Conservation (phyloP, 2,888 invertebrate species). For the Octonoba sinensis region DNA sequence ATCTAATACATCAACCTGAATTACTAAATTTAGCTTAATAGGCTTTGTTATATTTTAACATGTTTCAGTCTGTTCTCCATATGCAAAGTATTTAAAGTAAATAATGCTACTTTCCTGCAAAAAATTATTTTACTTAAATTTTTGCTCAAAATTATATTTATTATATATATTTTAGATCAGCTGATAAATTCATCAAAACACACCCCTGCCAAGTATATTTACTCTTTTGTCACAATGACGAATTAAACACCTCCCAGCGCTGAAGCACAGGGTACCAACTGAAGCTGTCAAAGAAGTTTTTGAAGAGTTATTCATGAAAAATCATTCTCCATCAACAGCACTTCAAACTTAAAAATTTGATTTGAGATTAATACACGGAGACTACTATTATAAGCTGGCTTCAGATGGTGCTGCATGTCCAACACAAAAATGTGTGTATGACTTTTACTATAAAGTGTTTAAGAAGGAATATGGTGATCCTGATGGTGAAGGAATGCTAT, state of each 20-base stretch:
- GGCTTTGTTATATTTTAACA: too few species aligned
- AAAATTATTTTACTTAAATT: too few species aligned
- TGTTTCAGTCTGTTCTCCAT: too few species aligned
- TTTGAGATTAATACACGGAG: neutral
- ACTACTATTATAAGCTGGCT: neutral
- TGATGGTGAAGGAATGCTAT: neutral
- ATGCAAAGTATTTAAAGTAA: too few species aligned
- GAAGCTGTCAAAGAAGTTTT: neutral
- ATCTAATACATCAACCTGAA: too few species aligned
- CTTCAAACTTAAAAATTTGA: neutral
- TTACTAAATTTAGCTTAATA: too few species aligned
- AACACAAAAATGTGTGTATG: conserved; percentile 1
- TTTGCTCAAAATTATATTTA: too few species aligned
- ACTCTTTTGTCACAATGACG: neutral
- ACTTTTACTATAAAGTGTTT: neutral
- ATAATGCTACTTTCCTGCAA: too few species aligned
- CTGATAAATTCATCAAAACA: neutral
- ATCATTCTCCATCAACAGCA: neutral
- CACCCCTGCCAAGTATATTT: neutral
- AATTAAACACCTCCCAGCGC: neutral
- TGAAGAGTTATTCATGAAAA: neutral
- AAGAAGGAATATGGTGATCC: conserved; percentile 1
- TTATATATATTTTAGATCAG: conserved; percentile 3
- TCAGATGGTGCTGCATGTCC: neutral
- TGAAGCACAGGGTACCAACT: neutral